Evolutionary conservation across 2,888 invertebrate species (phyloP).

Genomic region (Volucella zonaria): DNA sequence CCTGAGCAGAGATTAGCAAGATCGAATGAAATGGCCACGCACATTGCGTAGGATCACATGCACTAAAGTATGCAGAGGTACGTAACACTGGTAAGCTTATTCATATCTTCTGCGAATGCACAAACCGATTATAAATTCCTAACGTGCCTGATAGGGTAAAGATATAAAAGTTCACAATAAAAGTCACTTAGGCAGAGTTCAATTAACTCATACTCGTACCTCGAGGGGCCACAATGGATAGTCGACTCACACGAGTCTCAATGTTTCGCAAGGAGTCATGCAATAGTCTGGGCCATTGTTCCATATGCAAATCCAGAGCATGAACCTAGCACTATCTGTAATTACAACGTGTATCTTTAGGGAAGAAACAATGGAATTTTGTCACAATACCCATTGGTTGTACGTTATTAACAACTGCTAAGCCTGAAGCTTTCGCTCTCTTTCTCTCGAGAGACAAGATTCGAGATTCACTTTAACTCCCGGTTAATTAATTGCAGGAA

Average conservation of each 20-base stretch:
- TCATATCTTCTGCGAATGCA: not conserved
- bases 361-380: slow-evolving; percentile 63
- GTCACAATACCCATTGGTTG: slow-evolving; percentile 68
- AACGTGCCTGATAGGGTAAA: slow-evolving; percentile 46
- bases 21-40: not conserved
- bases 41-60: slow-evolving; percentile 12
- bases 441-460: not conserved
- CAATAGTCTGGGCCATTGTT: slow-evolving; percentile 54
- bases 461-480: slow-evolving; percentile 55
- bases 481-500: slow-evolving; percentile 69
- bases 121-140: slow-evolving; percentile 28
- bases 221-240: slow-evolving; percentile 44
- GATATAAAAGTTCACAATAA: slow-evolving; percentile 34
- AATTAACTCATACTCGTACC: slow-evolving; percentile 57
- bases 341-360: slow-evolving; percentile 29
- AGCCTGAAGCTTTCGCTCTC: not conserved
- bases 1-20: slow-evolving; percentile 6
- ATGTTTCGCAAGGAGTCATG: slow-evolving; percentile 59
- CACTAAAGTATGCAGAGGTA: not conserved
- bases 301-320: slow-evolving; percentile 69
- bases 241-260: slow-evolving; percentile 54
- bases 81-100: too few species aligned
- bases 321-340: slow-evolving; percentile 42
- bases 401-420: slow-evolving; percentile 36
- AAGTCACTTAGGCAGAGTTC: slow-evolving; percentile 62